Evolutionary conservation across 2,888 invertebrate genomes (phyloP).

Genomic region (Sthenelais limicola): DNA sequence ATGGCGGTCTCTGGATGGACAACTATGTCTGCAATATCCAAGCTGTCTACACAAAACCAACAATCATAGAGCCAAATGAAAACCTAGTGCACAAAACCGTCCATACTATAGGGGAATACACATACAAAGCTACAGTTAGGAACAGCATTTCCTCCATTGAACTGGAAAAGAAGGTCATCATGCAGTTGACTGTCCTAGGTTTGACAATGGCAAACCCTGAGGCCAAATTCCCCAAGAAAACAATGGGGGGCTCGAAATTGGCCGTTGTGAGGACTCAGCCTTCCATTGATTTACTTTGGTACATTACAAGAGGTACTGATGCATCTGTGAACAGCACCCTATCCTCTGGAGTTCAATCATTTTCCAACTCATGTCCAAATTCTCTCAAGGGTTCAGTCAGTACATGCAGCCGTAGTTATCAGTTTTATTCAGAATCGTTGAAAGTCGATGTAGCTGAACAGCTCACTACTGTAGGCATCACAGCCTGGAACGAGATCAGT

Average conservation of each 20-base stretch:
- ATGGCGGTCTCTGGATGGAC: slow-evolving; percentile 10
- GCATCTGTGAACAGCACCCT: background rate
- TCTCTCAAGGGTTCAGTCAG: background rate
- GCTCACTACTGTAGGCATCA: background rate
- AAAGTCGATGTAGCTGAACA: background rate
- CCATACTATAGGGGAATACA: background rate
- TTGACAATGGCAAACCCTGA: background rate
- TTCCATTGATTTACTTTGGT: background rate
- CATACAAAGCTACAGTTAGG: background rate
- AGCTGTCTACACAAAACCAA: background rate
- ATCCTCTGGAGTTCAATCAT: background rate
- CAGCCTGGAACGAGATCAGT: slow-evolving; percentile 12
- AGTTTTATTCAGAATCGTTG: background rate
- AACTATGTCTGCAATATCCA: slow-evolving; percentile 12
- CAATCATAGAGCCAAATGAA: background rate
- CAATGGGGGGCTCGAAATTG: background rate
- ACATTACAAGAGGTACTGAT: slow-evolving; percentile 1
- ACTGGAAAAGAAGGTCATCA: background rate
- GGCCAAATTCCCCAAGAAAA: background rate
- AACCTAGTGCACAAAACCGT: background rate
- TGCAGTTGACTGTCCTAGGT: background rate
- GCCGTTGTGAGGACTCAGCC: background rate
- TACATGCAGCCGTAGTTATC: background rate
- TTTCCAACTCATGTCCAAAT: background rate
- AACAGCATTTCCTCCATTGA: background rate